Conservation (phyloP, 2,888 invertebrate species). For the Geophilus truncorum region DNA sequence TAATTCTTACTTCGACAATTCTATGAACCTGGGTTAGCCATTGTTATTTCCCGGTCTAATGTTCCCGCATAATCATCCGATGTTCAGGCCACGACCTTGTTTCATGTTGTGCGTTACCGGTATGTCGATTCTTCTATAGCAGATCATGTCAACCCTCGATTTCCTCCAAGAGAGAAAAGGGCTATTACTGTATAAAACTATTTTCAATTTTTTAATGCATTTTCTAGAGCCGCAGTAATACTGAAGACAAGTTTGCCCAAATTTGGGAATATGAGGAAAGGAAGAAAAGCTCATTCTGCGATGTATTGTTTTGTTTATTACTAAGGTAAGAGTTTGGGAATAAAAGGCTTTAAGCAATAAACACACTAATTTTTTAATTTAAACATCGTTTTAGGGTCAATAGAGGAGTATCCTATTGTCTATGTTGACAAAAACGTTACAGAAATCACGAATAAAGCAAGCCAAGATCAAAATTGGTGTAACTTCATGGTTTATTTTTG, state of each 20-base stretch:
- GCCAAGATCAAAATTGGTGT: slow-evolving; percentile 1
- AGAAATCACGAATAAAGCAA: slow-evolving; percentile 31
- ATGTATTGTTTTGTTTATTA: slow-evolving; percentile 33
- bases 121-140: neutral
- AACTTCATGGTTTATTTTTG: neutral
- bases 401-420: slow-evolving; percentile 9
- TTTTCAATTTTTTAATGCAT: slow-evolving; percentile 40
- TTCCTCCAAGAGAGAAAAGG: slow-evolving; percentile 58
- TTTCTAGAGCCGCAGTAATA: slow-evolving; percentile 61
- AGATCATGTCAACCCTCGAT: slow-evolving; percentile 46
- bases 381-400: slow-evolving; percentile 23
- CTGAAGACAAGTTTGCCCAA: slow-evolving; percentile 65
- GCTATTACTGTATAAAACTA: neutral
- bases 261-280: slow-evolving; percentile 76
- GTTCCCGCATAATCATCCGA: neutral
- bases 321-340: neutral
- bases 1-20: no score
- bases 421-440: slow-evolving; percentile 28
- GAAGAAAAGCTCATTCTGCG: slow-evolving; percentile 49
- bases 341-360: neutral
- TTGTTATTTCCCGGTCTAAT: neutral
- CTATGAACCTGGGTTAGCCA: neutral
- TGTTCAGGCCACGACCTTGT: neutral
- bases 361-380: neutral
- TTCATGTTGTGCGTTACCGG: neutral